These are phyloP conservation scores for Gallirallus australis DNA, from an alignment of 2,797 vertebrate species.

Conservation along the genomic window DNA sequence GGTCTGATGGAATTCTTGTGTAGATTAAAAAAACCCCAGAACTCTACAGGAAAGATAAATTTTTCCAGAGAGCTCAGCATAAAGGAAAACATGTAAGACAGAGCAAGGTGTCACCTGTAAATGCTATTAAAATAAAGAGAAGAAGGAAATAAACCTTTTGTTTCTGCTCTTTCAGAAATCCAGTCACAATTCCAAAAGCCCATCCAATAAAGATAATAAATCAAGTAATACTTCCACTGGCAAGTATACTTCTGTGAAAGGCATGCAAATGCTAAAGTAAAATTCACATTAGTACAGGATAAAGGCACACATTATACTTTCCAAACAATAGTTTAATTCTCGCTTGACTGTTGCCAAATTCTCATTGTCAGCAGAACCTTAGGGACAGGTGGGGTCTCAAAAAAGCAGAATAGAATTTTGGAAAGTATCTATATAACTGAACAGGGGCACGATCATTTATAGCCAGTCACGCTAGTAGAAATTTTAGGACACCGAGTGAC, in stretches of 20 bases:
- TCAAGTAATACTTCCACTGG: not conserved
- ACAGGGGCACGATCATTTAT: not conserved
- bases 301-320: not conserved
- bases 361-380: not conserved
- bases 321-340: not conserved
- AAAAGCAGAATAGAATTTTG: not conserved
- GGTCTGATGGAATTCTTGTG: not conserved
- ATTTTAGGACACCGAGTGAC: not conserved
- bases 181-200: not conserved
- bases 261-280: not conserved
- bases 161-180: not conserved
- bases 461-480: not conserved
- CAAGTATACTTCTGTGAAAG: not conserved
- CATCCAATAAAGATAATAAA: not conserved
- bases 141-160: not conserved
- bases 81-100: not conserved
- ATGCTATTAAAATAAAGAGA: not conserved
- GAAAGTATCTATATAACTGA: not conserved
- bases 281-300: not conserved
- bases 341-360: not conserved
- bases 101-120: not conserved
- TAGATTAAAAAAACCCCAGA: not conserved
- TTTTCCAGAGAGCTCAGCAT: not conserved
- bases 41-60: not conserved
- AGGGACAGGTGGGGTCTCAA: not conserved